Percentiles rank a stretch among this genome's conserved stretches.
These are phyloP conservation scores for Lymantria dispar DNA, from an alignment of 2,888 invertebrate species.

Conservation along the genomic window DNA sequence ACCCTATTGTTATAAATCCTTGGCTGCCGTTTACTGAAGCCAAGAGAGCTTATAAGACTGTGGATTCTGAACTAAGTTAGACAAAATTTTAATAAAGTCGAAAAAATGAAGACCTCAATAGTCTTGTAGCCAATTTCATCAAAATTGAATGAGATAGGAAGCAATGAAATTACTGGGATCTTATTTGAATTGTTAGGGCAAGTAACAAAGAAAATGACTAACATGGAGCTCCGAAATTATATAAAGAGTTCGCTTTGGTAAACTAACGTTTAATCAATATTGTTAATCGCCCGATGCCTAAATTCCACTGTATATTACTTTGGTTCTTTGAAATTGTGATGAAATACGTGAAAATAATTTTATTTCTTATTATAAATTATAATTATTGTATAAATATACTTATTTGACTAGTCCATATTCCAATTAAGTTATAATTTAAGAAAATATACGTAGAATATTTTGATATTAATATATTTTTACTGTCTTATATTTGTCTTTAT, in stretches of 20 bases:
- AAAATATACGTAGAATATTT: too few species aligned
- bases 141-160: constrained; percentile 42
- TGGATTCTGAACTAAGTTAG: neutral
- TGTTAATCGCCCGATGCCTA: too few species aligned
- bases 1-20: constrained; percentile 12
- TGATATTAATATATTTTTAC: too few species aligned
- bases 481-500: too few species aligned
- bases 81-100: neutral
- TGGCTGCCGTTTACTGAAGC: constrained; percentile 4
- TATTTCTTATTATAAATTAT: too few species aligned
- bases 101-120: neutral
- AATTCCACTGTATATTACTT: too few species aligned
- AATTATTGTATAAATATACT: too few species aligned
- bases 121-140: constrained; percentile 20
- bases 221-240: constrained; percentile 32
- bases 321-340: too few species aligned
- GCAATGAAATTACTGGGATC: constrained; percentile 45
- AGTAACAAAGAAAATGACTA: constrained; percentile 51
- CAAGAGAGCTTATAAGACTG: constrained; percentile 9
- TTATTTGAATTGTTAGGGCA: constrained; percentile 52
- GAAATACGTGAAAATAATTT: too few species aligned
- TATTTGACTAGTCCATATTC: too few species aligned
- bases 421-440: too few species aligned
- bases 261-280: too few species aligned
- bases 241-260: neutral